A percentile compares a stretch with the other conserved stretches of the same genome.
Conservation (phyloP, 2,888 invertebrate genomes). For the Epinotia ramella region DNA sequence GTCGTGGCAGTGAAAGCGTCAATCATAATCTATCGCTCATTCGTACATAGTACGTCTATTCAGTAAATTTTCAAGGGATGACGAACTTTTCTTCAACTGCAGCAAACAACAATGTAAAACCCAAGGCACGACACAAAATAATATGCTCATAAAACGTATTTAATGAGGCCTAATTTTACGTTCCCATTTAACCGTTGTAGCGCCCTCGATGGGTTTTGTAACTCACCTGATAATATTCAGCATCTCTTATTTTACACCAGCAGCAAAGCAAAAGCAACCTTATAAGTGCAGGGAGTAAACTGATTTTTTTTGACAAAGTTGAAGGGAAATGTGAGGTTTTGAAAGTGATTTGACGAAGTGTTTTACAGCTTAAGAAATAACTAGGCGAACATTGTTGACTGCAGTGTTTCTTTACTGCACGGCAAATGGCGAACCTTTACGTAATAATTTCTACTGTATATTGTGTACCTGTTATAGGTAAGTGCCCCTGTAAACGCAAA, state of each 20-base stretch:
- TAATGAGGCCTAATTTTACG: slow-evolving; percentile 38
- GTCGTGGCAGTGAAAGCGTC: no score
- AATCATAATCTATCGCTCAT: no score
- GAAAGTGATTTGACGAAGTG: neutral
- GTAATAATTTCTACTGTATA: neutral
- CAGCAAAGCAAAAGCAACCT: neutral
- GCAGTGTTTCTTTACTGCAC: slow-evolving; percentile 27
- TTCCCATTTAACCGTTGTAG: slow-evolving; percentile 27
- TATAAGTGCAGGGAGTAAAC: neutral
- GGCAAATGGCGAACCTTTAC: neutral
- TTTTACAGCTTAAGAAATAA: slow-evolving; percentile 38
- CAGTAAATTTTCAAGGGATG: no score
- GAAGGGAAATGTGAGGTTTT: neutral
- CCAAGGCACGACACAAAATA: slow-evolving; percentile 11
- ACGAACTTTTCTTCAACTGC: no score
- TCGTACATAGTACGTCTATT: no score
- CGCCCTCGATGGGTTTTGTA: slow-evolving; percentile 16
- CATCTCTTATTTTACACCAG: neutral
- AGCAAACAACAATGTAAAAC: neutral
- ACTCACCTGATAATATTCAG: neutral
- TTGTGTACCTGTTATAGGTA: no score
- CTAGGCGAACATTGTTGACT: slow-evolving; percentile 31
- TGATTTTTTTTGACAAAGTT: neutral
- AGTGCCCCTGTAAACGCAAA: no score
- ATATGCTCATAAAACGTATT: slow-evolving; percentile 22